Evolutionary conservation across 2,888 invertebrate species (phyloP), one percentile per base, ranked within the genome.

Genomic region (Andrena hattorfiana): DNA sequence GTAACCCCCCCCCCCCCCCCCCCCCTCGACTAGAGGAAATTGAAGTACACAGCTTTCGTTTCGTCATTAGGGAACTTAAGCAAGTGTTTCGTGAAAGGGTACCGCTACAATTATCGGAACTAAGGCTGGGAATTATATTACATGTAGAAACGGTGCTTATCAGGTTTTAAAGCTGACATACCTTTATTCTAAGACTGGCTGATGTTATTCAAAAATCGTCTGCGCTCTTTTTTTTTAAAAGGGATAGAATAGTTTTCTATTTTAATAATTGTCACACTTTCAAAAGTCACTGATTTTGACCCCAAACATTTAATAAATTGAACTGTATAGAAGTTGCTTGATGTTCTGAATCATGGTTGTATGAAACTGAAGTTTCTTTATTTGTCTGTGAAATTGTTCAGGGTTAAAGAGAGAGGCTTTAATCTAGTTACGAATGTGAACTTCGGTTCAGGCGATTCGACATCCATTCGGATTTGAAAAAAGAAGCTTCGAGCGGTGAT

Each of bases 41-140:
- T 35, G 28, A 69, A 59, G 48, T 59, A 26, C 72, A 42, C 67
- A 49, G 64, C 49, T 73, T 74, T 73, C 81, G 67, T 78, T 26
- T 51, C 35, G 54, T 64, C 51, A 51, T 71, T 67, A 63, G 67
- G 28, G 54, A 51, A 59, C 60, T 62, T 56, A 49, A 35, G 32
- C 75, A 49, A 82, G 76, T 28, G 75, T 63, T 59, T 80, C 80
- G 64, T 74, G 59, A 80, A 81, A 81, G 77, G 80, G 77, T 77
- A 69, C 77, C 60, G 77, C 66, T 51, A 69, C 68, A 64, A 81
- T 81, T 81, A 81, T 81, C 48, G 74, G 49, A 68, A 80, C 74
- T 68, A 80, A 78, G 81, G 68, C 51, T 69, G 32, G 26, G 51
- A 80, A 80, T 60, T 69, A 54, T 49, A 70, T 51, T 80, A 13